phyloP scores from a whole-genome alignment of 30 jellyfish, hydroid and myxozoan genomes.

The Hydractinia symbiolongicarpus region DNA sequence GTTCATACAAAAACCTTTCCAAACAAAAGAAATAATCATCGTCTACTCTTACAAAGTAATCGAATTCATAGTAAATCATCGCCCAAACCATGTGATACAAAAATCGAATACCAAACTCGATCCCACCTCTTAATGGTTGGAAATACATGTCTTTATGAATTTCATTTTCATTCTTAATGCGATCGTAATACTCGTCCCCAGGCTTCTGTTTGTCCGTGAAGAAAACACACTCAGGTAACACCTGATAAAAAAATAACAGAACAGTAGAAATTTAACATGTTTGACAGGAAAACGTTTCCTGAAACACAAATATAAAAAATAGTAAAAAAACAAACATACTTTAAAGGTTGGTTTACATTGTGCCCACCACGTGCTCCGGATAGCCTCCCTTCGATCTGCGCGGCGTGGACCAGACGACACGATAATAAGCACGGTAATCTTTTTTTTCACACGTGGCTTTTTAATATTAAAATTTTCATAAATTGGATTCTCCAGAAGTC shows the following conservation, averaged over 20 bases:
- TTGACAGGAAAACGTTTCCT: background rate
- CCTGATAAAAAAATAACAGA: conserved; percentile 29
- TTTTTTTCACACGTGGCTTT: background rate
- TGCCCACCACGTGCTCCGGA: conserved; percentile 17
- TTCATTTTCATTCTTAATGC: conserved; percentile 24
- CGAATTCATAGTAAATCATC: conserved; percentile 47
- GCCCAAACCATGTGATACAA: conserved; percentile 84
- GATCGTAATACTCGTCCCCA: background rate
- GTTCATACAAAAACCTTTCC: conserved; percentile 28
- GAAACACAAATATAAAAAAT: background rate
- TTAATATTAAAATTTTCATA: background rate
- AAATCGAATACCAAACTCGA: conserved; percentile 75
- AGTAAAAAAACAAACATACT: background rate
- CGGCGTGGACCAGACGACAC: conserved; percentile 29
- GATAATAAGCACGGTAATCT: background rate
- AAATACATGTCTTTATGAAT: conserved; percentile 44
- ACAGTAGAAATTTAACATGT: background rate
- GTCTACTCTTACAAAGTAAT: conserved; percentile 68
- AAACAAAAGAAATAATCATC: conserved; percentile 78
- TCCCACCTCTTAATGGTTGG: conserved; percentile 62
- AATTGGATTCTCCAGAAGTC: conserved; percentile 5
- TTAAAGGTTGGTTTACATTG: conserved; percentile 1
- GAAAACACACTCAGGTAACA: conserved; percentile 55
- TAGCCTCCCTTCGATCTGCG: conserved; percentile 8
- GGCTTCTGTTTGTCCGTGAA: conserved; percentile 50